Conservation (phyloP, 1,140 invertebrate species). For the Microplitis mediator region DNA sequence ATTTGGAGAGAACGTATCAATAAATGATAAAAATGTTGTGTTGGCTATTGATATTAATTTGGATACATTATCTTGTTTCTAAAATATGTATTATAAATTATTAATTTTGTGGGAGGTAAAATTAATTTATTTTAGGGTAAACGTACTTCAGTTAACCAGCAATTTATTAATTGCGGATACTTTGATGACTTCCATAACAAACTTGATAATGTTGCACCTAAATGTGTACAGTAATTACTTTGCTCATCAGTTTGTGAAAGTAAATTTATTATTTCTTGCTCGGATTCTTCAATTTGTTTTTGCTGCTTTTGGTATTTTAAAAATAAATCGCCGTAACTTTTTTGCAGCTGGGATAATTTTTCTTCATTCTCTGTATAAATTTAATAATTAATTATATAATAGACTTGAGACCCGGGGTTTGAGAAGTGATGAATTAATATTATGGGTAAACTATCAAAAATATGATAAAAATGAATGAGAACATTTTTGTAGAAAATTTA, state of each 20-base stretch:
- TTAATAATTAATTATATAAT: too few relatives aligned
- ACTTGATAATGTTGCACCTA: slow-evolving; percentile 53
- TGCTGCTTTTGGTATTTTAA: background rate
- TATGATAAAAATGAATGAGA: too few relatives aligned
- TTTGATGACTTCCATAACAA: slow-evolving; percentile 55
- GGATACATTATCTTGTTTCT: slow-evolving; percentile 50
- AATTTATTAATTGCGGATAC: slow-evolving; percentile 44
- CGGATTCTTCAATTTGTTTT: background rate
- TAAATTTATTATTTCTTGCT: background rate
- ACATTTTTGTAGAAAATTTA: too few relatives aligned
- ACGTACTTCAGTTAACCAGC: slow-evolving; percentile 49
- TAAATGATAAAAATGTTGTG: slow-evolving; percentile 53
- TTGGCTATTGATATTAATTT: slow-evolving; percentile 54
- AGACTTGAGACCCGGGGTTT: too few relatives aligned
- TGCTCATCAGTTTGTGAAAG: slow-evolving; percentile 43
- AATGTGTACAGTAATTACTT: slow-evolving; percentile 52
- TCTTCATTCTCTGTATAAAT: too few relatives aligned
- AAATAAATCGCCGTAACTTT: background rate
- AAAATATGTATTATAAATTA: background rate
- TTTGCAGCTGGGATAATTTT: too few relatives aligned
- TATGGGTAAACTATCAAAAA: too few relatives aligned
- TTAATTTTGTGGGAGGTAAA: background rate
- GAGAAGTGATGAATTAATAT: too few relatives aligned
- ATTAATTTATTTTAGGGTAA: background rate
- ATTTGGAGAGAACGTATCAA: slow-evolving; percentile 53